Evolutionary conservation across 2,113 vertebrate species (phyloP).

Genomic region (Myocastor coypus): DNA sequence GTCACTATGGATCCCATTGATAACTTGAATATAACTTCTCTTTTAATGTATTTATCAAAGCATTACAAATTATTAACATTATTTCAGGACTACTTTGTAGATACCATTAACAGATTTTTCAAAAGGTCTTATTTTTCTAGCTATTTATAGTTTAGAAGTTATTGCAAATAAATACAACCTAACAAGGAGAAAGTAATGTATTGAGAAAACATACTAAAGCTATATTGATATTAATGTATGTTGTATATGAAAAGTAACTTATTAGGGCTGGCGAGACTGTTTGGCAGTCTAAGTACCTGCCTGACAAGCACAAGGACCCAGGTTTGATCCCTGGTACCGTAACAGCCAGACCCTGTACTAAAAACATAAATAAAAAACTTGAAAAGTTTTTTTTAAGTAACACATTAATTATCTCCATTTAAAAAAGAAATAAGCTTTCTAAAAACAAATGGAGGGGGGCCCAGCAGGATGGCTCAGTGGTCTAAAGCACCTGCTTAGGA

Average conservation of each 20-base stretch:
- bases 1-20: background rate
- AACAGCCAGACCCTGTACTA: too few species aligned
- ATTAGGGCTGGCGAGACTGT: too few species aligned
- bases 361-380: too few species aligned
- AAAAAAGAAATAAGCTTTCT: conserved; percentile 17
- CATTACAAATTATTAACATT: conserved; percentile 2
- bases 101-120: conserved; percentile 31
- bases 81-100: background rate
- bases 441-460: too few species aligned
- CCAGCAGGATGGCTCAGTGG: too few species aligned
- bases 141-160: background rate
- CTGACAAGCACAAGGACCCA: too few species aligned
- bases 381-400: background rate
- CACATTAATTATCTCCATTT: background rate
- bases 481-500: too few species aligned
- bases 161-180: conserved; percentile 14
- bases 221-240: background rate
- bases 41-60: conserved; percentile 15
- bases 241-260: background rate
- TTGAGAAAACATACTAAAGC: background rate
- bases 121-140: background rate
- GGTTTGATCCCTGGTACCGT: too few species aligned
- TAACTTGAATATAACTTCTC: background rate
- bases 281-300: too few species aligned
- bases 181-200: conserved; percentile 11